Evolutionary conservation across 2,797 vertebrate species (phyloP), one percentile per base, ranked within the genome.

Genomic region (Aeoliscus strigatus): DNA sequence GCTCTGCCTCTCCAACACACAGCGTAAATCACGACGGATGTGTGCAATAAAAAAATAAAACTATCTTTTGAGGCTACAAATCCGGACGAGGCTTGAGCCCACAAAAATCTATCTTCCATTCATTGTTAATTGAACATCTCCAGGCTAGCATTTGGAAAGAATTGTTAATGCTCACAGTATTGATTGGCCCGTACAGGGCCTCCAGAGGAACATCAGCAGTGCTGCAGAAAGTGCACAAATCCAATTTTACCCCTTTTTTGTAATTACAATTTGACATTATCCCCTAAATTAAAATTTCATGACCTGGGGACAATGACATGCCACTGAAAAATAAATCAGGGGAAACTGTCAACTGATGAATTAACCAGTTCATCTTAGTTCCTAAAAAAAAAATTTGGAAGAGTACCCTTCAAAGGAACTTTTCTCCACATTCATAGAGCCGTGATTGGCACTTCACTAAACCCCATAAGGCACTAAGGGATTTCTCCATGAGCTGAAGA

Each of bases 261-360:
- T 75, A 74, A 79, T 80, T 77, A 74, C 37, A 3, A 44, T 15
- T 43, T 67, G 69, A 73, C 77, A 75, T 71, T 73, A 71, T 69
- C 66, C 55, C 32, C 46, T 29, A 51, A 61, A 73, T 81, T 70
- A 77, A 77, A 57, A 67, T 70, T 67, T 69, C 69, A 77, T 77
- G 63, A 73, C 67, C 65, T 49, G 41, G 37, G 64, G 70, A 76
- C 66, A 67, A 71, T 61, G 27, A 26, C 48, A 43, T 7, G 50
- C 44, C 33, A 46, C 11, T 17, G 52, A 58, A 59, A 71, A 65
- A 60, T 55, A 73, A 71, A 67, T 70, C 48, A 33, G 25, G 6
- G 0, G 1, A 30, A 13, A 7, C 42, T 53, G 69, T 52, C 59
- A 63, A 52, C 54, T 9, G 16, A 54, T 48, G 30, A 57, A 43